Base-by-base conservation (phyloP, 1,140 invertebrate genomes). In the Proales similis region DNA sequence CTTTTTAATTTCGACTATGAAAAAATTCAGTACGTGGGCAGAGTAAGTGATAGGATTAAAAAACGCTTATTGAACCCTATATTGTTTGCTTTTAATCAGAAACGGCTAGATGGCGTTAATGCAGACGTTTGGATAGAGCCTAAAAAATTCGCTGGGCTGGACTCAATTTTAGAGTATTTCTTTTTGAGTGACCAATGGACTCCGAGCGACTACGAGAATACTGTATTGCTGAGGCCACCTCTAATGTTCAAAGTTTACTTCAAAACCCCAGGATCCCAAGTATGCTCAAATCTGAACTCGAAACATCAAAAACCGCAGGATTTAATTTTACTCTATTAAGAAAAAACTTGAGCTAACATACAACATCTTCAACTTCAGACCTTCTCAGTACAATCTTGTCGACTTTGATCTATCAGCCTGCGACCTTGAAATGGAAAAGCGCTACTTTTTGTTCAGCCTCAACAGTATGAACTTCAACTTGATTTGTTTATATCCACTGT, bases 21-120 rank as follows among this genome's bases (percentile, higher is more conserved):
- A 42, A 42, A 42, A 19, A 26, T 17, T 57, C 51, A 57, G n/a
- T 57, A 42, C 24, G 51, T 57, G 27, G 51, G 51, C 14, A 3
- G 39, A 14, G 51, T 57, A 57, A 39, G 12, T 22, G 17, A 17
- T 42, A 3, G 17, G 17, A 42, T 17, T 42, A 42, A 36, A 36
- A 36, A 36, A 9, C 9, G 9, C 33, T 9, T 9, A 36, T 9
- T 36, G 14, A 36, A 36, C 9, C 9, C 33, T 9, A 9, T 36
- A 9, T 36, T 36, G 33, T 36, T 9, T 9, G 14, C 14, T 36
- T 14, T 36, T 36, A 33, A 36, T 22, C 1, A 57, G 51, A 57
- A 57, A 57, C 19, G 51, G 32, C 6, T 39, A 1, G 38, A 57
- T 57, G 51, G 51, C 19, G 32, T 57, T n/a, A 57, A 57, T 14